These are phyloP conservation scores for Ammodramus savannarum DNA, from an alignment of 2,113 vertebrate species.

Conservation along the genomic window DNA sequence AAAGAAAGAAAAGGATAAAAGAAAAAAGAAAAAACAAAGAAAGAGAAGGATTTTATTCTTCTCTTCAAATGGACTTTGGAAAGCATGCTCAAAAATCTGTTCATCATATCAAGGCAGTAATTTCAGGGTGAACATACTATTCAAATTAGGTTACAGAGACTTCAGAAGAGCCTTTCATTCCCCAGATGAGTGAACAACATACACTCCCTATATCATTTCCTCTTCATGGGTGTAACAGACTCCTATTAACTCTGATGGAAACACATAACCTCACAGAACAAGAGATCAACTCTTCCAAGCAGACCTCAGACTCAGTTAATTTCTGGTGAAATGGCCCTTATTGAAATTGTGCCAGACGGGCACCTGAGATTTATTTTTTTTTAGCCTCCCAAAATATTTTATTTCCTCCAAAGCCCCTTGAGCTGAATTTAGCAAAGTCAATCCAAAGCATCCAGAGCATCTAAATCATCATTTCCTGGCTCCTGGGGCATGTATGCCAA, in stretches of 20 bases:
- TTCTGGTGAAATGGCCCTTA: background rate
- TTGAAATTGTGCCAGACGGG: background rate
- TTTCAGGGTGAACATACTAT: background rate
- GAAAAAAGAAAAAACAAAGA: background rate
- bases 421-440: background rate
- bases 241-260: background rate
- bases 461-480: background rate
- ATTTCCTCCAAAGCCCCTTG: background rate
- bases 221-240: background rate
- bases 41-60: background rate
- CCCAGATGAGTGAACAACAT: background rate
- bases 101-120: background rate
- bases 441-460: background rate
- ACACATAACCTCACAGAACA: background rate
- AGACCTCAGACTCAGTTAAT: background rate
- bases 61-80: background rate
- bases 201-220: background rate
- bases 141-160: background rate
- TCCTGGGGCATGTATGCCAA: background rate
- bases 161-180: background rate
- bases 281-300: background rate
- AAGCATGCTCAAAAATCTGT: background rate
- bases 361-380: background rate
- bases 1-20: background rate
- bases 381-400: background rate